Base-by-base conservation (phyloP, 2,888 invertebrate genomes). In the Apeira syringaria region DNA sequence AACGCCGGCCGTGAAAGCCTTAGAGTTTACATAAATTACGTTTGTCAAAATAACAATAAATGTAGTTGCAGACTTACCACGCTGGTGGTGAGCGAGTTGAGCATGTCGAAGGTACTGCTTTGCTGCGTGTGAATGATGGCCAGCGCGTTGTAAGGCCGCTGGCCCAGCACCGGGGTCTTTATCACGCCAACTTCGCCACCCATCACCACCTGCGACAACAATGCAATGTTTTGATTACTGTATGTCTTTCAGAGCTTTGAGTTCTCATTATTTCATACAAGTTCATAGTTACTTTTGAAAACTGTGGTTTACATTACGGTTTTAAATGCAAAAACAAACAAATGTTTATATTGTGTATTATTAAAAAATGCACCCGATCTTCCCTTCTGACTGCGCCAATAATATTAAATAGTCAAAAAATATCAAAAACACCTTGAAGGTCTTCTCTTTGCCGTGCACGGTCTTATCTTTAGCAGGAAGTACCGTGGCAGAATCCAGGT, bases 61-160 rank as follows among this genome's bases (percentile, higher is more conserved):
- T 9, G 7, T 9, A 10, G 28, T 3, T 24, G 4, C 4, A 15
- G 45, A 84, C 87, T 78, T 26, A 90, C 89, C 12, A 89, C 89
- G 52, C 88, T 89, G 44, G 90, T 90, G 50, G 90, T 89, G 44
- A 90, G 78, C 6, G 90, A 87, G 71, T 90, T 90, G 58, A 90
- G 88, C 87, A 90, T 89, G 42, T 90, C 90, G 61, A 89, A 90
- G 51, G 87, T 90, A 70, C 75, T 90, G 78, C 81, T 87, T 71
- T 88, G 90, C 68, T 90, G 89, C 47, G 90, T 90, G 80, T 90
- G 86, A 28, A 90, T 90, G 74, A 90, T 90, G 53, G 90, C 89
- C 29, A 90, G 80, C 40, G 88, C 88, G 56, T 87, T 88, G 78
- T 87, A 89, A 4, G 87, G 87, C 60, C 85, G 72, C 32, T 83